phyloP scores from a whole-genome alignment of 2,888 invertebrate species.

The Mythimna ferrago region DNA sequence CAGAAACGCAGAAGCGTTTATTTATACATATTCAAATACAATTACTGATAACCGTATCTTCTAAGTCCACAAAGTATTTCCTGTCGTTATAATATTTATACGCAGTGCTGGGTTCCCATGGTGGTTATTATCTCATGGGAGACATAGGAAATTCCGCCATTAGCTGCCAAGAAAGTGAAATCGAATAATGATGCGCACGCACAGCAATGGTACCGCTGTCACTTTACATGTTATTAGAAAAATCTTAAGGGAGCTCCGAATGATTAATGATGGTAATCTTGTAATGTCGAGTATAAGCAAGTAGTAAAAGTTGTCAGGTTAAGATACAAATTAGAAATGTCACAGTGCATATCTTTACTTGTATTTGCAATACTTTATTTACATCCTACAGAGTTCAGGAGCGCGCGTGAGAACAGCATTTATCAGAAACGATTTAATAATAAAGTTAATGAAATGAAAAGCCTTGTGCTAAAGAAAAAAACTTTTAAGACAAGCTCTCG shows the following conservation, averaged over 20 bases:
- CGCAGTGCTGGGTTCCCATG: conserved; percentile 59
- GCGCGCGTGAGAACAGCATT: background rate
- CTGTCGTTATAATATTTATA: conserved; percentile 63
- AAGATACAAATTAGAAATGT: conserved; percentile 9
- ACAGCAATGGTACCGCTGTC: conserved; percentile 35
- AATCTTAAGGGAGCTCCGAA: conserved; percentile 42
- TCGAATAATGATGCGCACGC: conserved; percentile 68
- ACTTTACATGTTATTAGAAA: conserved; percentile 52
- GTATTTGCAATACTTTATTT: background rate
- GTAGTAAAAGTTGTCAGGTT: conserved; percentile 40
- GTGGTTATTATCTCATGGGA: conserved; percentile 70
- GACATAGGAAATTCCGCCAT: conserved; percentile 70
- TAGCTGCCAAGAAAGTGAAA: conserved; percentile 74
- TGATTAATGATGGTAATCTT: conserved; percentile 47
- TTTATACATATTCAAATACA: conserved; percentile 60
- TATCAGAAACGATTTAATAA: background rate
- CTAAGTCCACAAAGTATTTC: conserved; percentile 61
- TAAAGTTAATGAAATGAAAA: background rate
- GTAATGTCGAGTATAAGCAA: conserved; percentile 12
- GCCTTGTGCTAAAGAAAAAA: background rate
- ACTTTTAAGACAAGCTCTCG: background rate
- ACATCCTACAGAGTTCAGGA: background rate
- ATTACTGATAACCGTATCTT: conserved; percentile 61
- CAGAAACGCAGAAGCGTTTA: conserved; percentile 38
- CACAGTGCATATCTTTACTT: conserved; percentile 9